A percentile compares a stretch with the other conserved stretches of the same genome.
Evolutionary conservation across 1,140 invertebrate genomes (phyloP).

Genomic region (Drosophila oshimai): DNA sequence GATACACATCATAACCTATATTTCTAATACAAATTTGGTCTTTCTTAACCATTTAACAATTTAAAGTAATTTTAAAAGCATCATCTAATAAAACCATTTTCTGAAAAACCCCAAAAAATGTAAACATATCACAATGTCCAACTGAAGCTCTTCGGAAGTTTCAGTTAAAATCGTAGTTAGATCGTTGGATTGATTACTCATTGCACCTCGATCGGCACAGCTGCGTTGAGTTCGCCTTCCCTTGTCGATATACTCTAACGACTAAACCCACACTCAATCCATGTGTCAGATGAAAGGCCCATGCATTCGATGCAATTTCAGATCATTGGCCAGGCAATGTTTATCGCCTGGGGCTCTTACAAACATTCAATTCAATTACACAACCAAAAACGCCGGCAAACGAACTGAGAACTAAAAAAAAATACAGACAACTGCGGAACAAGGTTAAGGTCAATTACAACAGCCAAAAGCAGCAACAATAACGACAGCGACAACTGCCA

Average conservation of each 20-base stretch:
- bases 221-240: conserved; percentile 23
- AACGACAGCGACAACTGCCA: conserved; percentile 38
- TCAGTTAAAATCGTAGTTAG: neutral
- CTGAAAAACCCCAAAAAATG: too few relatives aligned
- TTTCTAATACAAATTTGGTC: too few relatives aligned
- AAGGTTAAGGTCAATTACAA: conserved; percentile 78
- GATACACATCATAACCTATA: too few relatives aligned
- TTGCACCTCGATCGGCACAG: neutral
- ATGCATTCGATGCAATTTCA: conserved; percentile 8
- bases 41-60: too few relatives aligned
- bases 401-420: conserved; percentile 27
- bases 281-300: conserved; percentile 22
- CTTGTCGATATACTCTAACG: conserved; percentile 18
- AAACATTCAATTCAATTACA: conserved; percentile 19
- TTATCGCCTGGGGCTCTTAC: neutral
- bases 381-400: conserved; percentile 20
- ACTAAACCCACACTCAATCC: conserved; percentile 20
- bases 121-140: too few relatives aligned
- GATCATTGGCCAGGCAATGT: conserved; percentile 18
- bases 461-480: conserved; percentile 18
- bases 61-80: too few relatives aligned
- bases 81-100: too few relatives aligned
- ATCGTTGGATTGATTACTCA: conserved; percentile 21
- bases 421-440: conserved; percentile 44
- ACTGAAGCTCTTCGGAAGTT: conserved; percentile 2